These are phyloP conservation scores for Paragorgia papillata DNA, from an alignment of 92 coral and sea anemone genomes.

Conservation along the genomic window DNA sequence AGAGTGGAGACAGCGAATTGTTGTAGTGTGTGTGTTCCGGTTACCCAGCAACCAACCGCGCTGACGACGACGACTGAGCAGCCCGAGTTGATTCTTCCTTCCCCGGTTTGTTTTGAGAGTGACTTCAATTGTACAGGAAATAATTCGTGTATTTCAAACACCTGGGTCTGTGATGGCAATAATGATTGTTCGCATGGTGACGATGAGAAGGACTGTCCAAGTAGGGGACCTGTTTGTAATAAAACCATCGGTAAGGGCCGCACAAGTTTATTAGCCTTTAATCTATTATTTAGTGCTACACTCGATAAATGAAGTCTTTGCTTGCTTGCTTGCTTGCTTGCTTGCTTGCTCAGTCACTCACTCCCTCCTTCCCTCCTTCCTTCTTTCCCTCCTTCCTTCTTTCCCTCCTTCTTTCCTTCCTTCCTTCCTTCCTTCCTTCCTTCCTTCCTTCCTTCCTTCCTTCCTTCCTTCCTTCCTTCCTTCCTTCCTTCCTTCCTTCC, in stretches of 20 bases:
- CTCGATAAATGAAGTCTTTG: too few species aligned
- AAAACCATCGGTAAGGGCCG: slow-evolving; percentile 56
- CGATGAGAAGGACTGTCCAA: slow-evolving; percentile 75
- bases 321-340: too few species aligned
- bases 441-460: too few species aligned
- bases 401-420: too few species aligned
- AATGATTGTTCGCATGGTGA: slow-evolving; percentile 66
- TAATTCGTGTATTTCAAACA: slow-evolving; percentile 59
- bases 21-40: not conserved
- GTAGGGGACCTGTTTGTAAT: slow-evolving; percentile 40
- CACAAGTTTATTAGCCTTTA: too few species aligned
- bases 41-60: not conserved
- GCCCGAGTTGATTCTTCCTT: not conserved
- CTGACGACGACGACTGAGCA: not conserved
- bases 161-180: slow-evolving; percentile 84
- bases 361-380: too few species aligned
- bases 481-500: too few species aligned
- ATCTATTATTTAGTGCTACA: too few species aligned
- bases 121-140: not conserved
- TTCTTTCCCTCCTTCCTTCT: too few species aligned
- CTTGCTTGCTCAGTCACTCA: too few species aligned
- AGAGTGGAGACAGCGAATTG: not conserved
- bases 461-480: too few species aligned
- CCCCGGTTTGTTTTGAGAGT: not conserved
- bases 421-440: too few species aligned